These are phyloP conservation scores for Drosophila sechellia DNA, from an alignment of 1,140 invertebrate genomes.

Conservation along the genomic window DNA sequence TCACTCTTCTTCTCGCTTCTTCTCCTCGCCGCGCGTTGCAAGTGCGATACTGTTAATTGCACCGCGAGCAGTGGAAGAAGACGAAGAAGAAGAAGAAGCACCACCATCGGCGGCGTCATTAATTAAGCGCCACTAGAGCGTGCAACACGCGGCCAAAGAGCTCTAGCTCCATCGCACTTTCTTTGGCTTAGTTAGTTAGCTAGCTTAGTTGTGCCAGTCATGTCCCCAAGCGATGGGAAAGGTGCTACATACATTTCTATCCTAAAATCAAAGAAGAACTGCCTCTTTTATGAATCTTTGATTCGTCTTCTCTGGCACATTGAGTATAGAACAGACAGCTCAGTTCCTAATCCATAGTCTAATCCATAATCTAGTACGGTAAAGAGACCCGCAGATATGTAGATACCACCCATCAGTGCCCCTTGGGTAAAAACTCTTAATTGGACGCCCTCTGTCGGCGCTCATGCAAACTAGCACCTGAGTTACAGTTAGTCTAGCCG, in stretches of 20 bases:
- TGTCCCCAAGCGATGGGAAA: constrained; percentile 9
- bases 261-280: not conserved
- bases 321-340: too few relatives aligned
- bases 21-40: constrained; percentile 11
- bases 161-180: constrained; percentile 56
- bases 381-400: not conserved
- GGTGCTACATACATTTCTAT: constrained; percentile 5
- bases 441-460: not conserved
- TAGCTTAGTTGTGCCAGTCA: not conserved
- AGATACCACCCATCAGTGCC: not conserved
- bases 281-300: not conserved
- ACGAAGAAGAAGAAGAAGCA: constrained; percentile 6
- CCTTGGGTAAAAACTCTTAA: not conserved
- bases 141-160: constrained; percentile 61
- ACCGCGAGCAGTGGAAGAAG: constrained; percentile 13
- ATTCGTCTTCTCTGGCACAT: too few relatives aligned
- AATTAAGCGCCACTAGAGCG: constrained; percentile 76
- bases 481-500: constrained; percentile 30
- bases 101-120: constrained; percentile 49
- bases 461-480: constrained; percentile 9
- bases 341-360: too few relatives aligned
- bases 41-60: constrained; percentile 66
- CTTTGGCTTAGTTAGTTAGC: constrained; percentile 71
- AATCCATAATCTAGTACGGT: not conserved
- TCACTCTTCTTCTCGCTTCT: not conserved